Evolutionary conservation across 2,797 vertebrate species (phyloP).

Genomic region (Sarcoramphus papa): DNA sequence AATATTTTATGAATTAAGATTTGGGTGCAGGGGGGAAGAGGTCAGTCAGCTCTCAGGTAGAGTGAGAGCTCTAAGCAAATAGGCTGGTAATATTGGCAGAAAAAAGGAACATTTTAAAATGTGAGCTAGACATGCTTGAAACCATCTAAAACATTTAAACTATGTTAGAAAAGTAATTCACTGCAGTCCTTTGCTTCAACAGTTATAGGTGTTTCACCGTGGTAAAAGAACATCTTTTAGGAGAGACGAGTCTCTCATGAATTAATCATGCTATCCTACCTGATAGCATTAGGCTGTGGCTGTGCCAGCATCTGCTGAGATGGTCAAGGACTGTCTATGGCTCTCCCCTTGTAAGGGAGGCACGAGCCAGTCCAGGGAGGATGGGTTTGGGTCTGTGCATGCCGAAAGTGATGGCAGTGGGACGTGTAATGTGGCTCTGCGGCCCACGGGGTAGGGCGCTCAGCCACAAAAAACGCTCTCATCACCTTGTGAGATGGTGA

Average conservation of each 20-base stretch:
- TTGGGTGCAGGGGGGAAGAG: background rate
- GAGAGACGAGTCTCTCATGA: background rate
- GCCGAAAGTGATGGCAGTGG: background rate
- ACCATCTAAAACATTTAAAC: background rate
- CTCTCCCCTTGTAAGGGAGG: background rate
- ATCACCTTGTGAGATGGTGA: background rate
- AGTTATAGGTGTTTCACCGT: background rate
- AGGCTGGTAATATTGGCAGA: background rate
- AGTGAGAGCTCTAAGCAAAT: background rate
- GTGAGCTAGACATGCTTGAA: background rate
- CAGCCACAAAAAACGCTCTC: background rate
- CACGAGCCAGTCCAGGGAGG: background rate
- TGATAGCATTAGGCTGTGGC: background rate
- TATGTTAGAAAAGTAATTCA: background rate
- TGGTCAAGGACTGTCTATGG: background rate
- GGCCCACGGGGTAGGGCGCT: background rate
- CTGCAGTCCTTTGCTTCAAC: background rate
- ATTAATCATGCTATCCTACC: background rate
- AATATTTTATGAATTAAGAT: background rate
- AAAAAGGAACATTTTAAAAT: background rate
- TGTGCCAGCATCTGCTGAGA: background rate
- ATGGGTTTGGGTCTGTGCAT: background rate
- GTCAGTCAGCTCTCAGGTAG: background rate
- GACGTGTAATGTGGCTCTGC: background rate
- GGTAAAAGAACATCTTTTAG: background rate